A percentile compares a stretch with the other conserved stretches of the same genome.
These are phyloP conservation scores for Gadopsis marmoratus DNA, from an alignment of 2,797 vertebrate genomes.

Conservation along the genomic window DNA sequence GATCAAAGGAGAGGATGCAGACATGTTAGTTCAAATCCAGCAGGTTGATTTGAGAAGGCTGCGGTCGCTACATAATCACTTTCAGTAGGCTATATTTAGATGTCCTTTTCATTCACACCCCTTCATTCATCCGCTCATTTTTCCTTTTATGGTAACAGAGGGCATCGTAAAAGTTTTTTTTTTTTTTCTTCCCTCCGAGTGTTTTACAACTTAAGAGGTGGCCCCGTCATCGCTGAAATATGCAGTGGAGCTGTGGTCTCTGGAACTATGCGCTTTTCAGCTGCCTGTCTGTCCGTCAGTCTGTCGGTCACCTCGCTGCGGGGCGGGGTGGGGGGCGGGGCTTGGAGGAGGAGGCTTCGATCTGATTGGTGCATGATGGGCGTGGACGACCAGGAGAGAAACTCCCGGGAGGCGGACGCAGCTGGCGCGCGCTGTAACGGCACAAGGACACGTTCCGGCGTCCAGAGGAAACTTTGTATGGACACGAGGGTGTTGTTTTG, in stretches of 20 bases:
- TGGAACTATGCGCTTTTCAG: constrained; percentile 50
- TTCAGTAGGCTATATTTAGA: too few relatives aligned
- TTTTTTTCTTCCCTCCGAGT: constrained; percentile 35
- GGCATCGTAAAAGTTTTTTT: constrained; percentile 41
- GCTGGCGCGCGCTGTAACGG: constrained; percentile 63
- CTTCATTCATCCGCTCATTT: constrained; percentile 27
- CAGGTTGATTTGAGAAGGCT: too few relatives aligned
- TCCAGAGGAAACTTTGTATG: constrained; percentile 51
- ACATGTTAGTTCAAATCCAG: neutral
- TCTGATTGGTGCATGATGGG: constrained; percentile 63
- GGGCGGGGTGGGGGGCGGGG: constrained; percentile 58
- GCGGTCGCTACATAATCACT: neutral
- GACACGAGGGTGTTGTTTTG: constrained; percentile 44
- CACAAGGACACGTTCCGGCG: constrained; percentile 17
- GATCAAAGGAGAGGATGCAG: neutral
- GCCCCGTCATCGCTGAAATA: constrained; percentile 65
- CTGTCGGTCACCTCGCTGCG: constrained; percentile 51
- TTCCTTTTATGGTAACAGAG: constrained; percentile 71
- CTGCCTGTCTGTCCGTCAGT: constrained; percentile 49
- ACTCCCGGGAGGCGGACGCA: constrained; percentile 60
- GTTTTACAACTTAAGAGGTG: constrained; percentile 53
- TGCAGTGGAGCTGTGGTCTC: constrained; percentile 61
- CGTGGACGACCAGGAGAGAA: constrained; percentile 44
- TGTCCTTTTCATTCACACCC: constrained; percentile 2
- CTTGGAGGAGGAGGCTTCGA: neutral